A percentile compares a stretch with the other conserved stretches of the same genome.
These are phyloP conservation scores for Takifugu bimaculatus DNA, from an alignment of 2,113 vertebrate genomes.

Conservation along the genomic window DNA sequence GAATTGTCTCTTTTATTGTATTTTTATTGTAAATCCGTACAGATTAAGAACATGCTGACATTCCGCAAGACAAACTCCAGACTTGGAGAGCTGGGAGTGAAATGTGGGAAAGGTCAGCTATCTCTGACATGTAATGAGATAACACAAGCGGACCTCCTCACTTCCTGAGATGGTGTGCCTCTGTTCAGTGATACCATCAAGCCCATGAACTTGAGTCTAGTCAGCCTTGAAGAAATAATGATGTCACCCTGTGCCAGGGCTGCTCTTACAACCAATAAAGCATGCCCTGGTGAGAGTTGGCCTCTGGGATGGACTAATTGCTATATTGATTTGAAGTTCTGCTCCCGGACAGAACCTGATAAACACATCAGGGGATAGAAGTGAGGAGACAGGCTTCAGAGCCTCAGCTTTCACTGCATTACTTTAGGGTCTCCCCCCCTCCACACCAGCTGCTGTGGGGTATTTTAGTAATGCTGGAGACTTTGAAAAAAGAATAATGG, in stretches of 20 bases:
- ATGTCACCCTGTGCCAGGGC: slow-evolving; percentile 39
- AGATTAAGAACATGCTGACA: slow-evolving; percentile 15
- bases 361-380: slow-evolving; percentile 61
- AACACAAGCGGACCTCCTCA: slow-evolving; percentile 7
- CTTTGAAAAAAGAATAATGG: not conserved
- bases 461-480: no score
- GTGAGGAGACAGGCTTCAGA: slow-evolving; percentile 33
- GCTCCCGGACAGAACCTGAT: slow-evolving; percentile 54
- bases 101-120: slow-evolving; percentile 38
- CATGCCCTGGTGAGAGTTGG: slow-evolving; percentile 19
- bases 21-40: not conserved
- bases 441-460: no score
- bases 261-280: slow-evolving; percentile 58
- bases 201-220: slow-evolving; percentile 17
- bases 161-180: slow-evolving; percentile 6
- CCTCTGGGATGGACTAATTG: slow-evolving; percentile 68
- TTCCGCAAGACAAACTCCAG: slow-evolving; percentile 3
- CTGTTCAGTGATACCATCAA: slow-evolving; percentile 21
- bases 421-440: no score
- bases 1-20: no score
- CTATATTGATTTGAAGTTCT: slow-evolving; percentile 71
- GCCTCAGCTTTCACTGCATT: slow-evolving; percentile 13
- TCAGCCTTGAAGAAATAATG: slow-evolving; percentile 47
- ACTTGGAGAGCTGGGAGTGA: slow-evolving; percentile 2
- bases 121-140: slow-evolving; percentile 22